Evolutionary conservation across 2,888 invertebrate species (phyloP).

Genomic region (Pherbina coryleti): DNA sequence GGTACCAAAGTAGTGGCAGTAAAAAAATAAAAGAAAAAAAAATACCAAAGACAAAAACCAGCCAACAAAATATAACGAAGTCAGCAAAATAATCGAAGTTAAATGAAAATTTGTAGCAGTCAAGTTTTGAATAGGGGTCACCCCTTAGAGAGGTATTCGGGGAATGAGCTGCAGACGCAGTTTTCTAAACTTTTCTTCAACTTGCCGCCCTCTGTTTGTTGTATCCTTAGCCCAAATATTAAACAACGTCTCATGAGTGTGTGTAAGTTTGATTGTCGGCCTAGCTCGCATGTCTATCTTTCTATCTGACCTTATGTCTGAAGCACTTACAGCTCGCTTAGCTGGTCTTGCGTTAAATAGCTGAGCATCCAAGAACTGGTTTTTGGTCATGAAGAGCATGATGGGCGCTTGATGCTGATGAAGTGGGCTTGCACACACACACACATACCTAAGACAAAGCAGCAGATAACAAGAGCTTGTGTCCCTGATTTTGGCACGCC

Average conservation of each 20-base stretch:
- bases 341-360: slow-evolving; percentile 11
- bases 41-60: background rate
- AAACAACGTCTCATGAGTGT: background rate
- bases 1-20: background rate
- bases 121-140: background rate
- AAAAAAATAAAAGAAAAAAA: background rate
- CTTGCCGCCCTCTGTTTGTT: background rate
- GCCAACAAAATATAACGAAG: slow-evolving; percentile 11
- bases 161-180: background rate
- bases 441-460: slow-evolving; percentile 24
- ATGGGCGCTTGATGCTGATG: background rate
- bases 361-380: background rate
- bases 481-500: slow-evolving; percentile 35
- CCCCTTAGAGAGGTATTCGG: background rate
- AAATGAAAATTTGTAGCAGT: slow-evolving; percentile 17
- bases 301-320: slow-evolving; percentile 25
- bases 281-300: background rate
- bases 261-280: background rate
- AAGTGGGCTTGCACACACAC: background rate
- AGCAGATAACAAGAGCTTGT: slow-evolving; percentile 10
- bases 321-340: slow-evolving; percentile 3
- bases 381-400: background rate
- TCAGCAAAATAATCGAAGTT: slow-evolving; percentile 31
- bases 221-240: background rate
- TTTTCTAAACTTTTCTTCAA: background rate